These are phyloP conservation scores for Actinernus sp. DNA, from an alignment of 92 coral and sea anemone species.

Conservation along the genomic window DNA sequence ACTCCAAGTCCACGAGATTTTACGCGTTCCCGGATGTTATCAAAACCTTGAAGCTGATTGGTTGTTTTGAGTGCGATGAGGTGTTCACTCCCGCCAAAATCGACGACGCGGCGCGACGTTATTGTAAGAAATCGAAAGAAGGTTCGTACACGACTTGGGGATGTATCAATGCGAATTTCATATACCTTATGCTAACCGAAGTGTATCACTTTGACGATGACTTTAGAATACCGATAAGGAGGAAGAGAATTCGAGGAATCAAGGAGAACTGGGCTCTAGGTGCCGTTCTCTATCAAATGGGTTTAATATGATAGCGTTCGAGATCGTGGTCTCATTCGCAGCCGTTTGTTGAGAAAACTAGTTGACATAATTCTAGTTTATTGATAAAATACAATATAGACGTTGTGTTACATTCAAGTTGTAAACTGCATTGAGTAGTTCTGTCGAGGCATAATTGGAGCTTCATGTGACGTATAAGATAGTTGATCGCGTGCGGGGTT, in stretches of 20 bases:
- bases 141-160: background rate
- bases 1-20: background rate
- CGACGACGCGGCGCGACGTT: background rate
- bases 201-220: constrained; percentile 9
- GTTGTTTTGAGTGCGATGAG: background rate
- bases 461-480: too few relatives aligned
- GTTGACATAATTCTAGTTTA: too few relatives aligned
- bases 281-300: background rate
- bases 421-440: too few relatives aligned
- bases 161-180: constrained; percentile 24
- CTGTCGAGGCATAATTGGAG: too few relatives aligned
- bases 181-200: constrained; percentile 32
- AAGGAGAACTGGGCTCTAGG: background rate
- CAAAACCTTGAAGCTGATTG: background rate
- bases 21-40: background rate
- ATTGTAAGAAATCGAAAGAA: background rate
- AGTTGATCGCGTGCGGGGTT: too few relatives aligned
- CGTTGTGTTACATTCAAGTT: too few relatives aligned
- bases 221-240: constrained; percentile 2
- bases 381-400: too few relatives aligned
- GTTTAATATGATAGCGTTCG: too few relatives aligned
- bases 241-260: background rate
- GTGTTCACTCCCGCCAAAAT: constrained; percentile 16
- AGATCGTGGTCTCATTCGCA: too few relatives aligned
- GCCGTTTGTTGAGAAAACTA: too few relatives aligned